Base-by-base conservation (phyloP, 2,113 vertebrate species). In the Bolborhynchus lineola region DNA sequence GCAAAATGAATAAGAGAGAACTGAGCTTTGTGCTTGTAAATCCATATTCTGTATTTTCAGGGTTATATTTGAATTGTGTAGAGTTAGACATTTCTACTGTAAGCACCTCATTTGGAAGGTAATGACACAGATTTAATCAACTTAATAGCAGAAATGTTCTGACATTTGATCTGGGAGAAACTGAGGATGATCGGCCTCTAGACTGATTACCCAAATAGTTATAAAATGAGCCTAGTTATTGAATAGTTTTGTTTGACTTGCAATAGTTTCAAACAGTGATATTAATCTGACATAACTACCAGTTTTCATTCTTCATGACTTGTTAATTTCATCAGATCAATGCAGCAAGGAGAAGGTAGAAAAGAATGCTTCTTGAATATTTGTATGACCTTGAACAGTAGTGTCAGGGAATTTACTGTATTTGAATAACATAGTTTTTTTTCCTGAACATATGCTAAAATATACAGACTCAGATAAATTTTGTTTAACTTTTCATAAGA, bases 271-370 rank as follows among this genome's bases (percentile, higher is more conserved):
- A 47, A 89, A 90, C 41, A 74, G 77, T 95, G 92, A 97, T n/a
- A 47, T 84, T 96, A 95, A 97, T 96, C 50, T 72, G 47, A 84
- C 3, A 1, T 96, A 97, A 97, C 86, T 96, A 97, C 35, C 33
- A 78, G 23, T 59, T 90, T 93, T 86, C 39, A 35, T 77, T 80
- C 80, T 90, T 70, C 81, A 55, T 11, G n/a, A 39, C 52, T 77
- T 88, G 53, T 91, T 93, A 29, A 49, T 59, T 50, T 78, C 35
- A 90, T 75, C 60, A 46, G 41, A 65, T 77, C 57, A 76, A 60
- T 26, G 28, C 70, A 87, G 10, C 19, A 70, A 85, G 18, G 16
- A 42, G 23, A 79, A 71, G 2, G 20, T 17, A 72, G 44, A 29
- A 69, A 84, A 92, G 7, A 72, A 39, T 24, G 1, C 33, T 92